Base-by-base conservation (phyloP, 1,140 invertebrate species). In the Probaryconus sp. region DNA sequence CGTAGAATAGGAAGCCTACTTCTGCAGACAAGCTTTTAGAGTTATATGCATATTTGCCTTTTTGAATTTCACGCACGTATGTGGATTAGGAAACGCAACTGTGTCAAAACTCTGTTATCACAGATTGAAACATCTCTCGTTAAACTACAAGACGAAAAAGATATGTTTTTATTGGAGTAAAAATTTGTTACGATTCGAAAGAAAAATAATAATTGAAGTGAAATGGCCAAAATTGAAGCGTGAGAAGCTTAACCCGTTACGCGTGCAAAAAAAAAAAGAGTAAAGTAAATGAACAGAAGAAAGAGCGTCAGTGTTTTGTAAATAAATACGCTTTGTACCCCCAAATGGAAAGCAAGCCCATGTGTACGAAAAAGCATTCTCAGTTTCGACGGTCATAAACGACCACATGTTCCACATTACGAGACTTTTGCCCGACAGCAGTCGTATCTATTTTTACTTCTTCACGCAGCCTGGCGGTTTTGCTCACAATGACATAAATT, bases 361-460 rank as follows among this genome's bases (percentile, higher is more conserved):
- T n/a, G 5, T 14, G 38, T 5, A 42, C 38, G 2, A 18, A 18
- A 20, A 42, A 17, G 9, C 38, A 28, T 51, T 64, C 38, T 33
- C 28, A 40, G 47, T 64, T 64, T 51, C 60, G 21, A 3, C 4
- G 26, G 5, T 18, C 42, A 48, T 16, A 45, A 61, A 61, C 28
- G 31, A 38, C 60, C 68, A 63, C 26, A 56, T 64, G 58, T 70
- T 70, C 33, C 24, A 20, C 13, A 17, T 68, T 68, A 43, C 14
- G 28, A 21, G 26, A 45, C 14, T 17, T 38, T 31, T 43, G 28
- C 11, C 16, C 2, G n/a, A n/a, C 14, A 17, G 7, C 17, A 1
- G 48, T n/a, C n/a, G 14, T 21, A 24, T 50, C 17, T 48, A 56
- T 69, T 60, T 69, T 60, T 69, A 58, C 28, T 37, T 30, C 10